Conservation (phyloP, 2,113 vertebrate species). For the Microcebus lehilahytsara region DNA sequence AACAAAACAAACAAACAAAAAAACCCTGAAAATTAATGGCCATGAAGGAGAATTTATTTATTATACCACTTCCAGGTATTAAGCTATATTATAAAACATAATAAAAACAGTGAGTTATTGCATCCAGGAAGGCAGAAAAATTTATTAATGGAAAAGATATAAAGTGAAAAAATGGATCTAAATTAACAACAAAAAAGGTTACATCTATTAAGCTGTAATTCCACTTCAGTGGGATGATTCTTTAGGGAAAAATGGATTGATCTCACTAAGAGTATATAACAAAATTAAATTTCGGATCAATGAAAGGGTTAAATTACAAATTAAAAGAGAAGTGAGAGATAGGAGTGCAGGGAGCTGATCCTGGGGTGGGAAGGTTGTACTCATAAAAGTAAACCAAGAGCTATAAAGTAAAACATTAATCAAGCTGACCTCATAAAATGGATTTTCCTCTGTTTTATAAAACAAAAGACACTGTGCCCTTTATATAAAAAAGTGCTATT, state of each 20-base stretch:
- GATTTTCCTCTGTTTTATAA: background rate
- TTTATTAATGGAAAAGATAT: background rate
- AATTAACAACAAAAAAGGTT: background rate
- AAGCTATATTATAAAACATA: background rate
- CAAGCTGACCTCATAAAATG: background rate
- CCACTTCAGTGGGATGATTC: background rate
- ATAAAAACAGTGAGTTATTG: background rate
- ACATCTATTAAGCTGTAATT: background rate
- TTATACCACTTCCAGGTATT: background rate
- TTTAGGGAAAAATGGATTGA: background rate
- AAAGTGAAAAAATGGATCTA: background rate
- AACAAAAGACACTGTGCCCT: background rate
- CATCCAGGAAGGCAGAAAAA: background rate
- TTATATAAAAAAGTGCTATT: background rate
- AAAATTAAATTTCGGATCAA: background rate
- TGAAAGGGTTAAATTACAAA: background rate
- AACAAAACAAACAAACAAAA: background rate
- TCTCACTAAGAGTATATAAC: background rate
- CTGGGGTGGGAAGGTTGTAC: background rate
- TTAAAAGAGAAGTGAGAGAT: background rate
- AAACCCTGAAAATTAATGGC: background rate
- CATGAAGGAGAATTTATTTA: background rate
- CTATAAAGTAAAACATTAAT: background rate
- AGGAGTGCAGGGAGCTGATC: background rate
- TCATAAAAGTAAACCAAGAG: background rate